These are phyloP conservation scores for Catotricha subobsoleta DNA, from an alignment of 2,888 invertebrate genomes.

Conservation along the genomic window DNA sequence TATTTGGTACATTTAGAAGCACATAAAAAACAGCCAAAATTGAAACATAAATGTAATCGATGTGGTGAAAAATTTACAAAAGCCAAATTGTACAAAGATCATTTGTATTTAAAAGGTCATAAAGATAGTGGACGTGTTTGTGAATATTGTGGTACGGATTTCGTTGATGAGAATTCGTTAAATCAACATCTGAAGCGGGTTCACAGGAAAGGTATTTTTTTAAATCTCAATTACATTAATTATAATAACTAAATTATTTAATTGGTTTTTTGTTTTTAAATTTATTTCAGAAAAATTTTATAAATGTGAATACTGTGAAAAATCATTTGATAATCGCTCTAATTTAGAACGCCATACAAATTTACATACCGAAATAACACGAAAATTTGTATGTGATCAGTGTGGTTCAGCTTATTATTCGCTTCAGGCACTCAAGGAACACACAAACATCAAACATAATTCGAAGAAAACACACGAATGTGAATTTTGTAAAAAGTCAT, in stretches of 20 bases:
- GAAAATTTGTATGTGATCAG: slow-evolving; percentile 28
- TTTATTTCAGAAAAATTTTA: slow-evolving; percentile 9
- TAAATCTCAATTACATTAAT: too few relatives aligned
- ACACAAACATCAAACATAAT: slow-evolving; percentile 27
- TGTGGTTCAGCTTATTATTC: slow-evolving; percentile 30
- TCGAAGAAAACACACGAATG: slow-evolving; percentile 28
- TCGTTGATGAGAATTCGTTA: slow-evolving; percentile 26
- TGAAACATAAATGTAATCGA: slow-evolving; percentile 18
- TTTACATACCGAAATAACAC: slow-evolving; percentile 27
- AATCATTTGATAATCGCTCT: slow-evolving; percentile 27
- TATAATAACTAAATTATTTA: too few relatives aligned
- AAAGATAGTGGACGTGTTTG: slow-evolving; percentile 25
- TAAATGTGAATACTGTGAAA: slow-evolving; percentile 30
- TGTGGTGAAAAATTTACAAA: slow-evolving; percentile 26
- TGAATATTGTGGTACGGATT: slow-evolving; percentile 28
- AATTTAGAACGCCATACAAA: slow-evolving; percentile 29
- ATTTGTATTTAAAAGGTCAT: slow-evolving; percentile 27
- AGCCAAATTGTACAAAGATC: slow-evolving; percentile 26
- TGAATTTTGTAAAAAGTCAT: slow-evolving; percentile 26
- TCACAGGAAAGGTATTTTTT: slow-evolving; percentile 26
- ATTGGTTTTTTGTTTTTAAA: too few relatives aligned
- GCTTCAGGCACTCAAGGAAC: slow-evolving; percentile 28
- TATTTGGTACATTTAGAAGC: slow-evolving; percentile 29
- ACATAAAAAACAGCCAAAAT: slow-evolving; percentile 22
- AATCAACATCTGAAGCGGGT: slow-evolving; percentile 28